phyloP scores from a whole-genome alignment of 2,797 vertebrate species.

The Hippopotamyrus pictus region DNA sequence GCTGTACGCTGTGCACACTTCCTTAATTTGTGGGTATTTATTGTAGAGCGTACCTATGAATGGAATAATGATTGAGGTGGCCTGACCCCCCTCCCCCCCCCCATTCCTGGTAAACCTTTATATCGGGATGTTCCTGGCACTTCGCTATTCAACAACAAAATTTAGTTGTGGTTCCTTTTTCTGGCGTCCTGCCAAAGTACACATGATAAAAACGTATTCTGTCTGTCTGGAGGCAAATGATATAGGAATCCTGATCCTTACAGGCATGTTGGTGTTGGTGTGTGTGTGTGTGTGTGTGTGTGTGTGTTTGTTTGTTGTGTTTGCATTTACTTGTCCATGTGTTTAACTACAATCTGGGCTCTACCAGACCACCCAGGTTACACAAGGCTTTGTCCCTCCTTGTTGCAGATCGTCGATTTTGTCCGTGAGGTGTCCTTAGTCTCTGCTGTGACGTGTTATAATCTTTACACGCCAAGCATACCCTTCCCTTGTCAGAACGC shows the following conservation, averaged over 20 bases:
- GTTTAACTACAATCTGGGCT: background rate
- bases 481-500: background rate
- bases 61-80: background rate
- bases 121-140: background rate
- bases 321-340: background rate
- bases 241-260: background rate
- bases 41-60: background rate
- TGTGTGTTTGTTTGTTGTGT: background rate
- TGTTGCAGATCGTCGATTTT: background rate
- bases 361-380: background rate
- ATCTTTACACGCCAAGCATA: background rate
- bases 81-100: background rate
- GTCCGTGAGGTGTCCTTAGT: background rate
- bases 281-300: background rate
- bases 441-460: background rate
- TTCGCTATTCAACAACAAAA: background rate
- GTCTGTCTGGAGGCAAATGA: background rate
- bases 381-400: background rate
- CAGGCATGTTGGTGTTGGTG: background rate
- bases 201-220: background rate
- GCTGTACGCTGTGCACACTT: background rate
- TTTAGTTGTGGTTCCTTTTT: background rate
- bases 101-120: constrained; percentile 3
- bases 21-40: constrained; percentile 13
- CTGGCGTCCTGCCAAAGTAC: background rate